phyloP scores from a whole-genome alignment of 2,797 vertebrate species.

The Coregonus ussuriensis region DNA sequence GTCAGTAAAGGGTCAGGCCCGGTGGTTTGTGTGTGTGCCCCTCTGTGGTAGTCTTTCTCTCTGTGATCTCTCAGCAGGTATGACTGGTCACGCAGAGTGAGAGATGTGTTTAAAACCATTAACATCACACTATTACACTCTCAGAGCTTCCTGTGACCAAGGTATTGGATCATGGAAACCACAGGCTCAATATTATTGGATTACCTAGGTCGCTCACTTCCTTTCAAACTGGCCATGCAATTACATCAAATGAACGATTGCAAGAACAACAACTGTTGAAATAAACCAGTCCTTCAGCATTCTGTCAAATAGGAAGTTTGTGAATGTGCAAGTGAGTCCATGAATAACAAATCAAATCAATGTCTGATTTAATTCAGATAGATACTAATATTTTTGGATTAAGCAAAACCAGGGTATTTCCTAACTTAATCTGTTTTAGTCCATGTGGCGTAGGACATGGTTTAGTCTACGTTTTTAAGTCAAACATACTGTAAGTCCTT shows the following conservation, averaged over 20 bases:
- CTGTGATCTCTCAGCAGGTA: not conserved
- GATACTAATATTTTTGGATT: not conserved
- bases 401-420: not conserved
- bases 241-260: constrained; percentile 26
- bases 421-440: not conserved
- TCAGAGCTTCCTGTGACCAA: constrained; percentile 3
- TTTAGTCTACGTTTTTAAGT: not conserved
- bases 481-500: constrained; percentile 55
- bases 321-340: not conserved
- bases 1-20: no score
- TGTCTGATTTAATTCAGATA: not conserved
- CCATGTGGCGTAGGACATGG: not conserved
- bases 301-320: not conserved
- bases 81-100: not conserved
- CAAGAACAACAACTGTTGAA: no score
- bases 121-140: not conserved
- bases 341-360: not conserved
- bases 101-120: constrained; percentile 12
- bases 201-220: constrained; percentile 27
- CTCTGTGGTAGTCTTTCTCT: not conserved
- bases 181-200: constrained; percentile 41
- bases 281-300: not conserved
- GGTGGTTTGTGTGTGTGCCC: not conserved
- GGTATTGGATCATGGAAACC: constrained; percentile 34
- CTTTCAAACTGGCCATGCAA: not conserved